phyloP scores from a whole-genome alignment of 2,888 invertebrate species.

The Campoplex nolae region DNA sequence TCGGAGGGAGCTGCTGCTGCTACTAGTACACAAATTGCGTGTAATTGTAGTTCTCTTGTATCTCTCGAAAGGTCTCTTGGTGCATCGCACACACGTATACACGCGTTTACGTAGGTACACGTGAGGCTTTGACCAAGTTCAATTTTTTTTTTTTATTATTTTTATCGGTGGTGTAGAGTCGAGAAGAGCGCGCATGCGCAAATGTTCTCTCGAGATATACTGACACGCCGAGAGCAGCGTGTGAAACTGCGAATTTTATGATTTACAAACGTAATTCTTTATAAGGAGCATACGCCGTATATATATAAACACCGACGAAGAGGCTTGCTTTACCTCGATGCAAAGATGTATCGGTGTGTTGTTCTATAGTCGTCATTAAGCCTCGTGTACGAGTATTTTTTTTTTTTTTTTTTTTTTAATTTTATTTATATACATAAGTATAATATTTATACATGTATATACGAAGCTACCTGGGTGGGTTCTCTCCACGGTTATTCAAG shows the following conservation, averaged over 20 bases:
- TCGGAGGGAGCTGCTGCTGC: slow-evolving; percentile 34
- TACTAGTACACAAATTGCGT: slow-evolving; percentile 79
- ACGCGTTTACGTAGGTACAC: neutral
- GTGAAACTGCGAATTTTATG: slow-evolving; percentile 81
- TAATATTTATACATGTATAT: slow-evolving; percentile 48
- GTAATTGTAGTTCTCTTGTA: slow-evolving; percentile 76
- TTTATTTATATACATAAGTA: slow-evolving; percentile 31
- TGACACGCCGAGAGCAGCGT: slow-evolving; percentile 72
- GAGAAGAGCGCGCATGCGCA: slow-evolving; percentile 1
- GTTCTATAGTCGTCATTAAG: slow-evolving; percentile 20
- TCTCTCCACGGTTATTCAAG: slow-evolving; percentile 52
- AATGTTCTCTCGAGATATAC: slow-evolving; percentile 10
- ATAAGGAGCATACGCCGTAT: slow-evolving; percentile 50
- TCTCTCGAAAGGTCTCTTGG: slow-evolving; percentile 33
- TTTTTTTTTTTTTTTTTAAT: neutral
- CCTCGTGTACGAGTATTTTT: slow-evolving; percentile 28
- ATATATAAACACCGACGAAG: neutral
- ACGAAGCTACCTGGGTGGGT: slow-evolving; percentile 66
- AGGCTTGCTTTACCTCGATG: neutral
- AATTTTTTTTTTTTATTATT: neutral
- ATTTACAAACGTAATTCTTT: slow-evolving; percentile 77
- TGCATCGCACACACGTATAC: neutral
- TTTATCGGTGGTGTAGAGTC: neutral
- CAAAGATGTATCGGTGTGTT: slow-evolving; percentile 20
- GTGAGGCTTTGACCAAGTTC: neutral